Base-by-base conservation (phyloP, 1,140 invertebrate species). In the Triops cancriformis region DNA sequence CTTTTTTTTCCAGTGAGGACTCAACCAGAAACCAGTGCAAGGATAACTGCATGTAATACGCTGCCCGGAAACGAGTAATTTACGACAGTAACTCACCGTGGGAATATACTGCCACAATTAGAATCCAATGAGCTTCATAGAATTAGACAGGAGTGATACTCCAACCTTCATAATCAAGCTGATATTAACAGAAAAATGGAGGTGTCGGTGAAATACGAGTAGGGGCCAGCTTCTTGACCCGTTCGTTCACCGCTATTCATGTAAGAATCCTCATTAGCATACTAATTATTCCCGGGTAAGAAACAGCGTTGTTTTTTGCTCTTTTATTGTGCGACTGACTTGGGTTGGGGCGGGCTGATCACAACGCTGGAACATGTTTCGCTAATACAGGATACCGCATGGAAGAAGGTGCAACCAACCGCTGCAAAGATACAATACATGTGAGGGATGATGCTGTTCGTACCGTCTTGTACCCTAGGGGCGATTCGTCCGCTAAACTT, bases 401-500 rank as follows among this genome's bases (percentile, higher is more conserved):
- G 3, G 51, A 64, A 64, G 51, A 64, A 64, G 51, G 51, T 23
- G 51, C 51, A 64, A 64, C 51, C 51, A 23, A 64, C 51, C 14
- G 51, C 51, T 64, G 23, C 51, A 23, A 64, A 23, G 51, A 18
- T 64, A 64, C 51, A 23, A 64, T 64, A 64, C 14, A 64, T 23
- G 31, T 7, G 31, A 37, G 31, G 31, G 51, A 23, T 64, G 51
- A 64, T 64, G 51, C 51, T n/a, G n/a, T n/a, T n/a, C 18, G 51
- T 64, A 64, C 14, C 51, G 51, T 64, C 51, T 64, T 64, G 51
- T 64, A 18, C 10, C 51, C 51, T 64, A 18, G 23, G 51, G 51
- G 51, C 51, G 51, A 64, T 64, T 64, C 23, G 51, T 64, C 51
- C 51, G 51, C 51, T 64, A 64, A 64, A 64, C 18, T 64, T 64